Evolutionary conservation across 2,113 vertebrate species (phyloP).

Genomic region (Pomatorhinus ruficollis): DNA sequence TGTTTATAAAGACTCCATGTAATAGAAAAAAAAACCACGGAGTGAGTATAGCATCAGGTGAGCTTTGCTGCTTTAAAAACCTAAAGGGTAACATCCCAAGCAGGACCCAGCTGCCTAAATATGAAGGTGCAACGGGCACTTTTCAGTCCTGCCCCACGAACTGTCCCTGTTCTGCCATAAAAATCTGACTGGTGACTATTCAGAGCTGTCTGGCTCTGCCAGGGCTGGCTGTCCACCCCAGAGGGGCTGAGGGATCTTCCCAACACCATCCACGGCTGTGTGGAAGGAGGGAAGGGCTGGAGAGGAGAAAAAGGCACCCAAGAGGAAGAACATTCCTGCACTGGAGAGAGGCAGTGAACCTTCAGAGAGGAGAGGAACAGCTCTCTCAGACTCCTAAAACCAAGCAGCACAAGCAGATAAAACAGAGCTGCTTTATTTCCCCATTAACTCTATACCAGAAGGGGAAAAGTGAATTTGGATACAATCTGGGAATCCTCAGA

Average conservation of each 20-base stretch:
- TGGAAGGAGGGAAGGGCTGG: background rate
- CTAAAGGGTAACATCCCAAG: background rate
- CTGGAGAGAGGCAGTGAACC: background rate
- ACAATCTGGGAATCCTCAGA: background rate
- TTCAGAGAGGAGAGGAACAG: background rate
- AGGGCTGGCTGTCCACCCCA: background rate
- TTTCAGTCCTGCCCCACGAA: background rate
- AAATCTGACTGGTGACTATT: background rate
- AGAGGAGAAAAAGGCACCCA: background rate
- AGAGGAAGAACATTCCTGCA: background rate
- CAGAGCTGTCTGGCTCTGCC: background rate
- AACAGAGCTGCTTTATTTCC: background rate
- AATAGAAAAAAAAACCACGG: background rate
- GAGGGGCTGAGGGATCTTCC: background rate
- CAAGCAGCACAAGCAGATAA: background rate
- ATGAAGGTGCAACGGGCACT: accelerated
- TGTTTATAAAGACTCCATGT: background rate
- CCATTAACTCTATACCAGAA: background rate
- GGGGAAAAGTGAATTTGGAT: background rate
- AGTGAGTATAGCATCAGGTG: background rate
- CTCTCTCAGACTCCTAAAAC: background rate
- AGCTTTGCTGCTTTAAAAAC: background rate
- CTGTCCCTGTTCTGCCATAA: background rate
- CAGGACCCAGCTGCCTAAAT: background rate
- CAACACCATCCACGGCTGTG: background rate